phyloP scores from a whole-genome alignment of 2,113 vertebrate species.

The Leptobrachium ailaonicum region DNA sequence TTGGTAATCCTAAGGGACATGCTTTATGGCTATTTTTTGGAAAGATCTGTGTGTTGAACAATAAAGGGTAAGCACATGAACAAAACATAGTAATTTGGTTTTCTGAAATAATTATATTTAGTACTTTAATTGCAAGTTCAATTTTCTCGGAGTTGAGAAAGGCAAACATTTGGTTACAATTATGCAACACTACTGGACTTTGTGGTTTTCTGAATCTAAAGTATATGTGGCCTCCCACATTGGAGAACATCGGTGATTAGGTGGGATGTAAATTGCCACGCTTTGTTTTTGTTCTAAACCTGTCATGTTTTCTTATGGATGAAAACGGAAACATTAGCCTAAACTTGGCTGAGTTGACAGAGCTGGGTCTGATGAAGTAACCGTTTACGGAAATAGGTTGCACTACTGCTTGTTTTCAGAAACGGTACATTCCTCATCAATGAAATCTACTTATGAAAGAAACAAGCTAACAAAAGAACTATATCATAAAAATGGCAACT shows the following conservation, averaged over 20 bases:
- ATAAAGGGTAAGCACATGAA: conserved; percentile 14
- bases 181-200: conserved; percentile 49
- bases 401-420: background rate
- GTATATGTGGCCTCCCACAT: conserved; percentile 48
- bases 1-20: conserved; percentile 4
- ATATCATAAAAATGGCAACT: too few species aligned
- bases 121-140: conserved; percentile 61
- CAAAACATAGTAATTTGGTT: conserved; percentile 65
- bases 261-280: conserved; percentile 48
- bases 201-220: conserved; percentile 55
- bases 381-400: background rate
- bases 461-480: too few species aligned
- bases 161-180: conserved; percentile 59
- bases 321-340: conserved; percentile 31
- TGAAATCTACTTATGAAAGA: too few species aligned
- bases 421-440: too few species aligned
- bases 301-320: conserved; percentile 37
- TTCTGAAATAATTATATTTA: conserved; percentile 68
- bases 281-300: conserved; percentile 46
- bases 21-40: conserved; percentile 11
- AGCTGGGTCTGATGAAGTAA: background rate
- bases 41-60: background rate
- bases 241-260: conserved; percentile 49
- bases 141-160: conserved; percentile 62
- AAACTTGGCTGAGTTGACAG: conserved; percentile 5